Evolutionary conservation across 2,888 invertebrate genomes (phyloP), one percentile per base, ranked within the genome.

Genomic region (Scaptomyza polygonia): DNA sequence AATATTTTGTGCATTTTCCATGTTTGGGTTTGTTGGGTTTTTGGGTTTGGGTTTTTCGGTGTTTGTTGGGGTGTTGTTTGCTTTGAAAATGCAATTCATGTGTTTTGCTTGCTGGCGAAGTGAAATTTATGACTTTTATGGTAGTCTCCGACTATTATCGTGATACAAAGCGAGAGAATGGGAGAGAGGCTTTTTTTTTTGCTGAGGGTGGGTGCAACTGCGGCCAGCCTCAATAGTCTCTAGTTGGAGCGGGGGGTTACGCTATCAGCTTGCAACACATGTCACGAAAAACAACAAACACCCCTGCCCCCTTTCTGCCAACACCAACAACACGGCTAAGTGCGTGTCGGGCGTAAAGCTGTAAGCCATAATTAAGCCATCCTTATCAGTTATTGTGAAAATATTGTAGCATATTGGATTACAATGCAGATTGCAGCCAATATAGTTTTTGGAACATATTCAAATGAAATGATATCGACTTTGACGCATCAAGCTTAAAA

Each of bases 1-100:
- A 90, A 89, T 88, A 89, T 89, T 89, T 78, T 83, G 74, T 85
- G 87, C 87, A 87, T 85, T 85, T 85, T 80, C 80, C 74, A 63
- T 79, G 76, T 66, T 66, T 61, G 36, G 14, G 43, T 52, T 61
- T 43, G 49, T 61, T 43, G 49, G n/a, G 30, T 3, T 21, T 30
- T 30, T 9, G 30, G 30, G 12, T 32, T 32, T 8, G 29, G 29
- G 27, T n/a, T 27, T 27, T 29, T 29, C 1, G 29, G 29, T 29
- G 12, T 42, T 39, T 63, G 21, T 29, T 29, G 49, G 64, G 72
- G 71, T 79, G 82, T 69, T 80, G 74, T 72, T 30, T 48, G 21
- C 48, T 32, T 32, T 67, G 74, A 78, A 79, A 85, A 87, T 86
- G 86, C 85, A 87, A 86, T 86, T 87, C 83, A 86, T 86, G 86